phyloP scores from a whole-genome alignment of 1,140 invertebrate genomes.

The Antheraea mylitta region DNA sequence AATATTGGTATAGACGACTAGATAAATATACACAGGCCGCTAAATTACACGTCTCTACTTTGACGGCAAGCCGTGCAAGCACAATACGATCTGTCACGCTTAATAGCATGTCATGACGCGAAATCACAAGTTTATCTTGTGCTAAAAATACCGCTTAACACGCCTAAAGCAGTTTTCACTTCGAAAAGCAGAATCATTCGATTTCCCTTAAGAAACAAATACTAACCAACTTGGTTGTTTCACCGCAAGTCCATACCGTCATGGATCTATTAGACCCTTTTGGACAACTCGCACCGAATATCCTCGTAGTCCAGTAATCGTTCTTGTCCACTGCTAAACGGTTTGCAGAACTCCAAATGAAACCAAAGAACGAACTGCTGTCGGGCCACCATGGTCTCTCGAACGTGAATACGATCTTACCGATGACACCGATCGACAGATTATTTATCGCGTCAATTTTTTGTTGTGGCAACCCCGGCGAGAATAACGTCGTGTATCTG shows the following conservation, averaged over 20 bases:
- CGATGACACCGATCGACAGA: constrained; percentile 35
- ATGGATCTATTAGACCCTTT: constrained; percentile 18
- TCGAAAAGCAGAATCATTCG: too few relatives aligned
- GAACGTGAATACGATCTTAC: constrained; percentile 40
- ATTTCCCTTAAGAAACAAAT: constrained; percentile 3
- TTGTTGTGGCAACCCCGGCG: constrained; percentile 29
- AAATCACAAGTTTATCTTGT: too few relatives aligned
- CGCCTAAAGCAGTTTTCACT: too few relatives aligned
- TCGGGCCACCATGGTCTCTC: constrained; percentile 27
- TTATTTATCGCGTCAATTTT: constrained; percentile 34
- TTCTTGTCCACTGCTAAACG: constrained; percentile 10
- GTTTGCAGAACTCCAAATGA: constrained; percentile 28
- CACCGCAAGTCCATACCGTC: constrained; percentile 49
- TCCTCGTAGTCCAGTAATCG: constrained; percentile 27
- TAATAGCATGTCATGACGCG: too few relatives aligned
- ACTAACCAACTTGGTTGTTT: constrained; percentile 43
- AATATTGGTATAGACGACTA: too few relatives aligned
- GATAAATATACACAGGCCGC: too few relatives aligned
- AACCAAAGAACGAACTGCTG: constrained; percentile 14
- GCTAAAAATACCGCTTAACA: too few relatives aligned
- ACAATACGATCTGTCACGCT: too few relatives aligned
- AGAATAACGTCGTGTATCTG: constrained; percentile 35
- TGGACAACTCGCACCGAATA: constrained; percentile 24
- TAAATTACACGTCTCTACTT: too few relatives aligned
- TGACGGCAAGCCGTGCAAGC: too few relatives aligned